phyloP scores from a whole-genome alignment of 1,140 invertebrate species.

The Cherax quadricarinatus region DNA sequence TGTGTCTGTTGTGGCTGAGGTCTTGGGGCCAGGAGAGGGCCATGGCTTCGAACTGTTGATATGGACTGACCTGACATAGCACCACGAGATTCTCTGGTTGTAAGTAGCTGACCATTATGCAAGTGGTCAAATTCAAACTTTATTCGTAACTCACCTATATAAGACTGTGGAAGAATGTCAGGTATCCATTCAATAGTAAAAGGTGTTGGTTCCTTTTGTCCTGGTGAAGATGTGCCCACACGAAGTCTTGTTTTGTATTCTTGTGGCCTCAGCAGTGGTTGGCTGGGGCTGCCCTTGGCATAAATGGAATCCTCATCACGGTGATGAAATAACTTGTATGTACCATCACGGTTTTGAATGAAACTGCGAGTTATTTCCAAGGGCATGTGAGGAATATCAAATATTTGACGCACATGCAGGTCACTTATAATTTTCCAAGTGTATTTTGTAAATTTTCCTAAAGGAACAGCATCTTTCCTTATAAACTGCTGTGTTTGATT shows the following conservation, averaged over 20 bases:
- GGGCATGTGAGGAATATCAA: slow-evolving; percentile 83
- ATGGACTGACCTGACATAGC: slow-evolving; percentile 29
- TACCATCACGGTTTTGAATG: slow-evolving; percentile 83
- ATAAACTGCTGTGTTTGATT: slow-evolving; percentile 81
- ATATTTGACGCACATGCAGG: slow-evolving; percentile 86
- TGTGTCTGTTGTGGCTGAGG: slow-evolving; percentile 47
- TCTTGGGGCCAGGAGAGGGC: slow-evolving; percentile 53
- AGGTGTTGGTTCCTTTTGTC: slow-evolving; percentile 81
- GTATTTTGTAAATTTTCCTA: slow-evolving; percentile 86
- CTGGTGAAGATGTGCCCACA: slow-evolving; percentile 82
- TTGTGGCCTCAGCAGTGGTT: slow-evolving; percentile 81
- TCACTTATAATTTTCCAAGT: slow-evolving; percentile 87
- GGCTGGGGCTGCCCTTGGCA: slow-evolving; percentile 76
- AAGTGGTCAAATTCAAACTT: slow-evolving; percentile 83
- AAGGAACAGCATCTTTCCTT: slow-evolving; percentile 81
- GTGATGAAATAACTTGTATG: slow-evolving; percentile 81
- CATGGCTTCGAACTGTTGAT: slow-evolving; percentile 20
- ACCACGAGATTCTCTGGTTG: slow-evolving; percentile 21
- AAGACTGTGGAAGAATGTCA: slow-evolving; percentile 83
- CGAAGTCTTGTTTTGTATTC: slow-evolving; percentile 85
- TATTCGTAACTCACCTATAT: slow-evolving; percentile 83
- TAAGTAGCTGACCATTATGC: slow-evolving; percentile 77
- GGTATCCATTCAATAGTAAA: slow-evolving; percentile 88
- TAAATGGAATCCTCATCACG: slow-evolving; percentile 80
- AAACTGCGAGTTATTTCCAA: slow-evolving; percentile 84